Evolutionary conservation across 2,113 vertebrate genomes (phyloP).

Genomic region (Capreolus pygargus): DNA sequence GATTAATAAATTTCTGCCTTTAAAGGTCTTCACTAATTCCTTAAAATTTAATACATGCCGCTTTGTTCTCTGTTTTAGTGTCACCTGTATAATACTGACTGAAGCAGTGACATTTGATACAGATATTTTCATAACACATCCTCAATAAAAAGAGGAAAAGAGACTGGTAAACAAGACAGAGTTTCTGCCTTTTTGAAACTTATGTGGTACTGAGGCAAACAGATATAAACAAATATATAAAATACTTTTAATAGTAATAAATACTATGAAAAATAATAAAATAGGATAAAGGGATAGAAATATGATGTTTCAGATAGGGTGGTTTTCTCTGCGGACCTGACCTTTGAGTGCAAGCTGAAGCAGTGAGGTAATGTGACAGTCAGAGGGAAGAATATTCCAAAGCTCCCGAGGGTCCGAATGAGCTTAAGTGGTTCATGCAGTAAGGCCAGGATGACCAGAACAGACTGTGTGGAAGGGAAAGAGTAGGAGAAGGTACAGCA

Average conservation of each 20-base stretch:
- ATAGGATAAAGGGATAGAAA: background rate
- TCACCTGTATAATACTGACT: background rate
- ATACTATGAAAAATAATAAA: background rate
- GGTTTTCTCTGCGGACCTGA: background rate
- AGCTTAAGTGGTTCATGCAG: background rate
- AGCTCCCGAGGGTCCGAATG: background rate
- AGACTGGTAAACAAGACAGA: background rate
- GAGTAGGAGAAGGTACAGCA: background rate
- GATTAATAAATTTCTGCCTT: background rate
- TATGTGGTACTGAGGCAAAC: background rate
- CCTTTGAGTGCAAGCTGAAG: background rate
- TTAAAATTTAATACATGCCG: background rate
- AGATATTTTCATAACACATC: background rate
- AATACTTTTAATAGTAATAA: background rate
- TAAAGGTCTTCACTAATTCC: background rate
- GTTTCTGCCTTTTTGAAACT: background rate
- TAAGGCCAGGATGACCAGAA: background rate
- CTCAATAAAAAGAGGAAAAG: background rate
- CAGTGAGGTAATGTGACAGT: background rate
- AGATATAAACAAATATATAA: background rate
- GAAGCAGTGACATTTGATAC: background rate
- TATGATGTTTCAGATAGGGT: background rate
- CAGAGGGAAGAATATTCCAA: background rate
- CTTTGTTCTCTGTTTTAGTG: background rate
- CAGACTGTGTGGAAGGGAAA: background rate